Conservation (phyloP, 2,113 vertebrate species). For the Orycteropus afer region DNA sequence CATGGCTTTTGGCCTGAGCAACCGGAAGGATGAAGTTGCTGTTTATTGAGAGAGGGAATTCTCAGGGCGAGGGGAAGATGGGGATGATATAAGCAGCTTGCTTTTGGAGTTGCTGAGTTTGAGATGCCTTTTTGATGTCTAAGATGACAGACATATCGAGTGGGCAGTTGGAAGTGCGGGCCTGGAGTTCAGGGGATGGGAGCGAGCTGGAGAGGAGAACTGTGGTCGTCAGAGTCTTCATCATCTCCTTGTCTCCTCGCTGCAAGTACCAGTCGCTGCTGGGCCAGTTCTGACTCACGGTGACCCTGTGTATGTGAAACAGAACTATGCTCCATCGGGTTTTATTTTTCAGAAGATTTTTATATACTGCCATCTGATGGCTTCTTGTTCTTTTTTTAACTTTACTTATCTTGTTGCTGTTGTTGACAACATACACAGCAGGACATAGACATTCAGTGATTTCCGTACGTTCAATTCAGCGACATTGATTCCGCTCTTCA, state of each 20-base stretch:
- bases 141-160: neutral
- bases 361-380: neutral
- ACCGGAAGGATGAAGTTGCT: neutral
- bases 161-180: neutral
- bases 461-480: neutral
- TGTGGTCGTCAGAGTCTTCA: no score
- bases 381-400: neutral
- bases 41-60: neutral
- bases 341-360: neutral
- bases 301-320: neutral
- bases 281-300: neutral
- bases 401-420: neutral
- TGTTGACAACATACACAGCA: neutral
- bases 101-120: neutral
- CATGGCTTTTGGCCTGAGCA: neutral
- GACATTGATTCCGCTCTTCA: neutral
- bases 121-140: neutral
- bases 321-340: neutral
- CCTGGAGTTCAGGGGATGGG: neutral
- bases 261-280: neutral
- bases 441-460: neutral
- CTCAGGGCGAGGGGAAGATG: neutral
- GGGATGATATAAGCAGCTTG: neutral
- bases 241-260: neutral
- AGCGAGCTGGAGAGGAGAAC: neutral